phyloP scores from a whole-genome alignment of 2,797 vertebrate species.

The Sebastes hopkinsi region DNA sequence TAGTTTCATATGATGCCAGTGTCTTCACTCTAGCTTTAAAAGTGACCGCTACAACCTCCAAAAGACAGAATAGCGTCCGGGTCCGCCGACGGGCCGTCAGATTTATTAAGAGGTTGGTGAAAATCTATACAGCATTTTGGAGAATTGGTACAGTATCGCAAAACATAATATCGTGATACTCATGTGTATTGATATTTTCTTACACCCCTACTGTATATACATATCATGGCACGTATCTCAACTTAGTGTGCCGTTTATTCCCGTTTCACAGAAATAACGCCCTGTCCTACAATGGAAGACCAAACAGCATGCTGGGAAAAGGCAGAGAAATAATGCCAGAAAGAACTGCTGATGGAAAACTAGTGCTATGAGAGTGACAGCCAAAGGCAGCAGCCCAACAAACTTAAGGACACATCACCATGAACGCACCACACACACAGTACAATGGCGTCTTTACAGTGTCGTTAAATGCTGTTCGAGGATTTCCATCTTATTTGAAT shows the following conservation, averaged over 20 bases:
- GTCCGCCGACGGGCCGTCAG: too few relatives aligned
- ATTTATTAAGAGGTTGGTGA: too few relatives aligned
- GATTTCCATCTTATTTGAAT: conserved; percentile 64
- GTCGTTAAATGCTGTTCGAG: conserved; percentile 2
- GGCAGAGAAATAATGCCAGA: not conserved
- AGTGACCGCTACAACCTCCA: too few relatives aligned
- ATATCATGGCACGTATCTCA: not conserved
- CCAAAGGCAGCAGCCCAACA: not conserved
- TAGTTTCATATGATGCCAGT: too few relatives aligned
- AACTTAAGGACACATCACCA: not conserved
- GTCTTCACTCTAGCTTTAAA: too few relatives aligned
- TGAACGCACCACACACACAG: not conserved
- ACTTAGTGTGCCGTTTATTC: not conserved
- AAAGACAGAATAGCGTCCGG: too few relatives aligned
- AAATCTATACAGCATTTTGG: too few relatives aligned
- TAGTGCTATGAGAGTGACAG: not conserved
- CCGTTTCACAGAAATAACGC: not conserved
- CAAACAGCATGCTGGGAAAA: not conserved
- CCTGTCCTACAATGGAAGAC: not conserved
- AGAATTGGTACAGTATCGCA: too few relatives aligned
- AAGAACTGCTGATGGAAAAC: not conserved
- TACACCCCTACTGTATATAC: not conserved
- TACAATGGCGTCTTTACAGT: not conserved
- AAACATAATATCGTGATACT: too few relatives aligned
- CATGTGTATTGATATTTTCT: too few relatives aligned